A percentile compares a stretch with the other conserved stretches of the same genome.
phyloP scores from a whole-genome alignment of 2,888 invertebrate species.

The Eupithecia dodoneata region DNA sequence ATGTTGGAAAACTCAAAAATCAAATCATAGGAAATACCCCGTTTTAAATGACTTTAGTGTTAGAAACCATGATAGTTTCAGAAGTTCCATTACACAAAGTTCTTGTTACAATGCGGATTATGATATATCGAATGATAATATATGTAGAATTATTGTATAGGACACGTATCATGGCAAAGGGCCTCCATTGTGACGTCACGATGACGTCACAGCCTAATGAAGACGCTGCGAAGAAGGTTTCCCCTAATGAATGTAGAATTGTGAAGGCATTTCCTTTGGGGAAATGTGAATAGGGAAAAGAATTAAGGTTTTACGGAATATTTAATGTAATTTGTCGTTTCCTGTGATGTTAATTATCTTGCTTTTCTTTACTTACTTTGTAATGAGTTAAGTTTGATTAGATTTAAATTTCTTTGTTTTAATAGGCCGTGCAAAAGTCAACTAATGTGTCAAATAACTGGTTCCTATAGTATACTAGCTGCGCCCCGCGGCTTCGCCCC shows the following conservation, averaged over 20 bases:
- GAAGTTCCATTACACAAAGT: too few species aligned
- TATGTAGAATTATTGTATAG: not conserved
- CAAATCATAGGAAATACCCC: too few species aligned
- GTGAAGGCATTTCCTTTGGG: not conserved
- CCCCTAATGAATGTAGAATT: constrained; percentile 22
- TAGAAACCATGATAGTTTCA: too few species aligned
- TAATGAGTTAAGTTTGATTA: not conserved
- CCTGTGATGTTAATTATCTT: constrained; percentile 1
- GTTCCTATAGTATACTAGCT: too few species aligned
- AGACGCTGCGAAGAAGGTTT: constrained; percentile 7
- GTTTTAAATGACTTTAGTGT: too few species aligned
- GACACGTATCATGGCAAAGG: not conserved
- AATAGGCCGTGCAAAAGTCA: not conserved
- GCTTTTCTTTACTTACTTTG: not conserved
- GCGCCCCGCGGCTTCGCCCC: too few species aligned
- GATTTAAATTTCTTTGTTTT: not conserved
- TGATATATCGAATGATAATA: too few species aligned
- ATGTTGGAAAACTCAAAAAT: too few species aligned
- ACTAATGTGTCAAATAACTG: too few species aligned
- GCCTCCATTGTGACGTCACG: constrained; percentile 2
- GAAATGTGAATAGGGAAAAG: constrained; percentile 13
- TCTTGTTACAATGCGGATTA: too few species aligned
- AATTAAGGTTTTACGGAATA: constrained; percentile 6
- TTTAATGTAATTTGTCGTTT: constrained; percentile 8
- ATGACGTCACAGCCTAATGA: constrained; percentile 9